Evolutionary conservation across 2,797 vertebrate species (phyloP).

Genomic region (Falco novaeseelandiae): DNA sequence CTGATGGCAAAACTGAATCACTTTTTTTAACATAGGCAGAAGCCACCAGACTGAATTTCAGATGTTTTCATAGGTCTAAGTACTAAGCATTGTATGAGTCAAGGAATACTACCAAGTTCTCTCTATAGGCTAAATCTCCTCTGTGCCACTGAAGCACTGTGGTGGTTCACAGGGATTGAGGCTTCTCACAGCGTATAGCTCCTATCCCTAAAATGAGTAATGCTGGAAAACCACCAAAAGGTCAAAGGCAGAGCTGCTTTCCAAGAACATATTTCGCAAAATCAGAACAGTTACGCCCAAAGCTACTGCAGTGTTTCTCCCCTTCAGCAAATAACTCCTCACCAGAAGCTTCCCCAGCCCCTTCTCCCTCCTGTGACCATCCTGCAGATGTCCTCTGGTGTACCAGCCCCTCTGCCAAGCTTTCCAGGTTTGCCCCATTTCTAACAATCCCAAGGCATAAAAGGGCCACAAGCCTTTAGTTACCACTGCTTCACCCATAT

Average conservation of each 20-base stretch:
- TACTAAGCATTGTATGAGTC: background rate
- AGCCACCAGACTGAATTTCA: background rate
- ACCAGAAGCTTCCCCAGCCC: background rate
- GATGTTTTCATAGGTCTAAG: background rate
- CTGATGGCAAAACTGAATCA: background rate
- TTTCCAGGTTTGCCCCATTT: background rate
- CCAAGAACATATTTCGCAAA: background rate
- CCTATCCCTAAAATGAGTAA: background rate
- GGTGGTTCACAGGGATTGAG: background rate
- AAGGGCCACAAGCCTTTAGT: background rate
- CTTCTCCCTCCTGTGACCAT: background rate
- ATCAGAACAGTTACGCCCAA: background rate
- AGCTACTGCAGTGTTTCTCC: background rate
- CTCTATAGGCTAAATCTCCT: background rate
- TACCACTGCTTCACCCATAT: fast-evolving
- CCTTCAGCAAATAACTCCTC: background rate
- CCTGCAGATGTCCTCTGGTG: fast-evolving
- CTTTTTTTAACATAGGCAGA: background rate
- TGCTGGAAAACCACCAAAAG: background rate
- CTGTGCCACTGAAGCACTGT: background rate
- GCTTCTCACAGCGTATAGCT: background rate
- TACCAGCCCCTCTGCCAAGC: background rate
- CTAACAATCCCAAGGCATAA: background rate
- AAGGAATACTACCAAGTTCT: background rate
- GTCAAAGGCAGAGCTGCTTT: background rate